These are phyloP conservation scores for Lepidostoma basale DNA, from an alignment of 1,140 invertebrate genomes.

Conservation along the genomic window DNA sequence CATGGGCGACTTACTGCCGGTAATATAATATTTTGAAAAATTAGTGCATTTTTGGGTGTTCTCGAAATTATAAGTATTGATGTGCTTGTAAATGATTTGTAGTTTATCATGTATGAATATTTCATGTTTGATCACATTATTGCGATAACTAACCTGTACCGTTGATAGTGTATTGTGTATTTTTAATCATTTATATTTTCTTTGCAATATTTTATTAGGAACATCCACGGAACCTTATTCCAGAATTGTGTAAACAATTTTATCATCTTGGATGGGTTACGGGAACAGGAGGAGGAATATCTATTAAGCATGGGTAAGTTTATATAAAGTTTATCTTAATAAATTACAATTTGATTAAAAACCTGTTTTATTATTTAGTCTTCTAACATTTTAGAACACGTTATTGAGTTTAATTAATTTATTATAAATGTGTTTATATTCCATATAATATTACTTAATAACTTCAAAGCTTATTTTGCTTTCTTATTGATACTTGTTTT, in stretches of 20 bases:
- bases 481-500: slow-evolving; percentile 18
- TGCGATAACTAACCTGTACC: too few relatives aligned
- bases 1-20: slow-evolving; percentile 5
- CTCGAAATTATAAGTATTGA: too few relatives aligned
- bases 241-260: slow-evolving; percentile 87
- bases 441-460: too few relatives aligned
- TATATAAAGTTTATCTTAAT: slow-evolving; percentile 39
- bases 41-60: too few relatives aligned
- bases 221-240: slow-evolving; percentile 87
- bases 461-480: neutral
- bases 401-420: too few relatives aligned
- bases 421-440: too few relatives aligned
- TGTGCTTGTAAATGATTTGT: too few relatives aligned
- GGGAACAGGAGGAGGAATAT: slow-evolving; percentile 90
- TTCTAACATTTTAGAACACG: neutral
- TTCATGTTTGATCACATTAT: too few relatives aligned
- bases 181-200: neutral
- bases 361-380: slow-evolving; percentile 11
- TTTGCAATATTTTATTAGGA: slow-evolving; percentile 56
- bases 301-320: slow-evolving; percentile 85
- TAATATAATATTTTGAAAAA: neutral
- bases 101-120: too few relatives aligned
- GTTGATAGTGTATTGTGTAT: too few relatives aligned
- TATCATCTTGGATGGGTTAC: slow-evolving; percentile 96
- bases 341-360: slow-evolving; percentile 3